Evolutionary conservation across 2,113 vertebrate species (phyloP).

Genomic region (Apeltes quadracus): DNA sequence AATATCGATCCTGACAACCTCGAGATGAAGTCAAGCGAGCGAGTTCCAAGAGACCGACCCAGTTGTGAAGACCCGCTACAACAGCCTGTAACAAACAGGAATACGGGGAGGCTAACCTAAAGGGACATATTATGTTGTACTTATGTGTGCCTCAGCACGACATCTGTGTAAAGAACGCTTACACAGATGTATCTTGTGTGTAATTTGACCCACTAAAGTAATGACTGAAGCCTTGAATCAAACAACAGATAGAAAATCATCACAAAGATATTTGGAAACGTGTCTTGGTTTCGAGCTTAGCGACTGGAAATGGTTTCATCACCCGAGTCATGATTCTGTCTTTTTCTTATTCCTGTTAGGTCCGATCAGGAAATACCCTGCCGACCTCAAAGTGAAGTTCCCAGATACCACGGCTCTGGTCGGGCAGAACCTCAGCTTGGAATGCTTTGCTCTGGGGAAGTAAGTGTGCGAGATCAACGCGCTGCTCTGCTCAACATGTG

Average conservation of each 20-base stretch:
- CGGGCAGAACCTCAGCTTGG: slow-evolving; percentile 93
- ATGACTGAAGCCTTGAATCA: neutral
- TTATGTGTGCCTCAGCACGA: neutral
- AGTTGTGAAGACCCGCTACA: neutral
- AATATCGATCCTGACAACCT: neutral
- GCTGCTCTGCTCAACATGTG: neutral
- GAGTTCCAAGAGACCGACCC: neutral
- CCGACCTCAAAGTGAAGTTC: slow-evolving; percentile 94
- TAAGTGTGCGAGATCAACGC: slow-evolving; percentile 79
- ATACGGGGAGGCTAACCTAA: neutral
- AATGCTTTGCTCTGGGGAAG: slow-evolving; percentile 99
- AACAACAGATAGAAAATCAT: neutral
- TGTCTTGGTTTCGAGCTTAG: neutral
- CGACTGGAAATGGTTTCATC: neutral
- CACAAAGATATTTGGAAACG: neutral
- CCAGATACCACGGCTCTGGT: slow-evolving; percentile 86
- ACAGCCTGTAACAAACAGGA: no score
- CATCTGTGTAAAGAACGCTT: neutral
- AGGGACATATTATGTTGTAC: neutral
- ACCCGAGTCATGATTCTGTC: slow-evolving; percentile 14
- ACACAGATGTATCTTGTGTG: slow-evolving; percentile 4
- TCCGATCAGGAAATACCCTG: slow-evolving; percentile 88
- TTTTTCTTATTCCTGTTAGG: slow-evolving; percentile 75
- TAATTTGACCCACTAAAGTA: slow-evolving; percentile 4
- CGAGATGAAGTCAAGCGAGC: neutral